Evolutionary conservation across 2,797 vertebrate genomes (phyloP).

Genomic region (Acropternis orthonyx): DNA sequence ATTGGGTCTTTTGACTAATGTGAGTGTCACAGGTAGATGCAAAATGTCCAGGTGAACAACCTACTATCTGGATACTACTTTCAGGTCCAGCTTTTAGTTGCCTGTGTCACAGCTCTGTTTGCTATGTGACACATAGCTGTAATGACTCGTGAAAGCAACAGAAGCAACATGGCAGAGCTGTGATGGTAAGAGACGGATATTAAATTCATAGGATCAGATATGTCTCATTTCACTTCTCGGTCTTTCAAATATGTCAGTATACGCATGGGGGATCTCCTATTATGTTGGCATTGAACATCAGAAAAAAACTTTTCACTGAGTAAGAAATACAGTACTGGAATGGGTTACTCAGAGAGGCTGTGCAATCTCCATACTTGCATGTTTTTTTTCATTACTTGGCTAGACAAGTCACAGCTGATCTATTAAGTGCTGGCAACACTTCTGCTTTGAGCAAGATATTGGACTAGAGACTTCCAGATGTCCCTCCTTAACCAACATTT

Average conservation of each 20-base stretch:
- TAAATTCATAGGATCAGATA: not conserved
- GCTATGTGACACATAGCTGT: rapidly evolving
- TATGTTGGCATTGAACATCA: not conserved
- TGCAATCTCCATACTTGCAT: not conserved
- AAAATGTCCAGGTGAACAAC: not conserved
- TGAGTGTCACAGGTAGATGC: not conserved
- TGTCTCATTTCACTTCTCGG: not conserved
- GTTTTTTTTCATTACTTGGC: not conserved
- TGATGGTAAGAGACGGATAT: not conserved
- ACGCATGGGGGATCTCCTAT: not conserved
- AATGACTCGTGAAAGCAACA: not conserved
- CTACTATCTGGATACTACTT: not conserved
- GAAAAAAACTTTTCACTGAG: not conserved
- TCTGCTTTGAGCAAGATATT: not conserved
- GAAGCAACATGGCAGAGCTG: not conserved
- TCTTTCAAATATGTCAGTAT: not conserved
- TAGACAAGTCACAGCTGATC: conserved; percentile 9
- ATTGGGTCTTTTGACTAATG: not conserved
- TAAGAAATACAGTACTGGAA: not conserved
- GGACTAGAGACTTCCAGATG: not conserved
- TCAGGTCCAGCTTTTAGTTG: not conserved
- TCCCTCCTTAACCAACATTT: not conserved
- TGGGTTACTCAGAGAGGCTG: not conserved
- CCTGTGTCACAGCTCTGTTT: not conserved
- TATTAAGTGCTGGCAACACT: not conserved